Percentiles rank a stretch among this genome's conserved stretches.
Conservation (phyloP, 2,888 invertebrate genomes). For the Hybos culiciformis region DNA sequence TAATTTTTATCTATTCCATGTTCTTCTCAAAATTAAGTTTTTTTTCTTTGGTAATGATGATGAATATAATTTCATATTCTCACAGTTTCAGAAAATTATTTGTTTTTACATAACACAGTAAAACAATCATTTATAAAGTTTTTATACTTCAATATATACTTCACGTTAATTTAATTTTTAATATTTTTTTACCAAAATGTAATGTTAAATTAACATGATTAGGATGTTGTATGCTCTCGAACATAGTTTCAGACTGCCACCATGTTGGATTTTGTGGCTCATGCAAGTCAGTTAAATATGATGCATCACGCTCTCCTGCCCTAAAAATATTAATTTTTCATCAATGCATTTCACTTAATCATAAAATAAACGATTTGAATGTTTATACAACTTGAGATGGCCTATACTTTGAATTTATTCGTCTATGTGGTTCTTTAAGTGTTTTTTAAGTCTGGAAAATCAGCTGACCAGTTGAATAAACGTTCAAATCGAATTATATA, state of each 20-base stretch:
- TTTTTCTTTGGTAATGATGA: too few species aligned
- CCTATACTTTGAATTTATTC: too few species aligned
- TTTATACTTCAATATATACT: background rate
- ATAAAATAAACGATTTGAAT: too few species aligned
- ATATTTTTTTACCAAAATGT: constrained; percentile 51
- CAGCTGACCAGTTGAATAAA: background rate
- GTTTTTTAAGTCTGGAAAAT: too few species aligned
- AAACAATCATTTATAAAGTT: background rate
- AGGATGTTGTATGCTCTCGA: constrained; percentile 81
- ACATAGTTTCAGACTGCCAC: constrained; percentile 99
- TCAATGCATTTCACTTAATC: constrained; percentile 9
- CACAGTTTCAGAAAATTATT: background rate
- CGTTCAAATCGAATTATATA: background rate
- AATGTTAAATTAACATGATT: constrained; percentile 86
- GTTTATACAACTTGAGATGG: too few species aligned
- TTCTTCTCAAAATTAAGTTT: too few species aligned
- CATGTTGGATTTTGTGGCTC: constrained; percentile 82
- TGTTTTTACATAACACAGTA: background rate
- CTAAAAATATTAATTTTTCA: constrained; percentile 15
- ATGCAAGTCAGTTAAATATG: constrained; percentile 81
- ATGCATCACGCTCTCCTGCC: constrained; percentile 50
- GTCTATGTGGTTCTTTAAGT: too few species aligned
- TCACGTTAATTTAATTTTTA: constrained; percentile 5
- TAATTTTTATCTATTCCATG: too few species aligned
- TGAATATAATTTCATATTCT: background rate